Base-by-base conservation (phyloP, 2,797 vertebrate species). In the Semotilus atromaculatus region DNA sequence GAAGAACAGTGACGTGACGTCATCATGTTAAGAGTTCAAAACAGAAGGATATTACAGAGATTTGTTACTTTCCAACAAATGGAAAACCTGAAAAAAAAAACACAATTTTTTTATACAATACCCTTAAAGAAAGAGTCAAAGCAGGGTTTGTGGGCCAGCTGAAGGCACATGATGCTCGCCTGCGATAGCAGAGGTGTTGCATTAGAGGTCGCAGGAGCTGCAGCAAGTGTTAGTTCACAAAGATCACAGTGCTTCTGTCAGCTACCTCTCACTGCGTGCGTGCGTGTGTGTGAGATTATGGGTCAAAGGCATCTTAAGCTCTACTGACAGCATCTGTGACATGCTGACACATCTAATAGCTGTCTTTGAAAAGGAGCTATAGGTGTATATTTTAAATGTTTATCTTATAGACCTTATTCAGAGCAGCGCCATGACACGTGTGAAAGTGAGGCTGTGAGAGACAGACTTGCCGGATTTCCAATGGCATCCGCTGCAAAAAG, bases 171-270 rank as follows among this genome's bases (percentile, higher is more conserved):
- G 60, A 67, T 48, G 29, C 51, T n/a, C 19, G 11, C 9, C 26
- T 19, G 38, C 13, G 14, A 23, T 21, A 38, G 81, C 21, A 74
- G 74, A 7, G 13, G n/a, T 5, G 36, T 77, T 71, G 81, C 68
- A 51, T 80, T 62, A 80, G 67, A 78, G 40, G 23, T 36, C 10
- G 13, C 55, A 75, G 21, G 13, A 76, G 40, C 45, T 75, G 70
- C 26, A 34, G 60, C 51, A 55, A 68, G 80, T 53, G 72, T 83
- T 77, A 77, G 36, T 29, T 81, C 51, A 68, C 29, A 88, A 90
- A 88, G 82, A 87, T 70, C 72, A 78, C 53, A 23, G 82, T 86
- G 87, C 86, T 88, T 88, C 84, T 86, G 86, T 83, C 84, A 75
- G 45, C 43, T 31, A 21, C n/a, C 9, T 36, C 29, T 67, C 45